Base-by-base conservation (phyloP, 2,797 vertebrate genomes). In the Microchirus variegatus region DNA sequence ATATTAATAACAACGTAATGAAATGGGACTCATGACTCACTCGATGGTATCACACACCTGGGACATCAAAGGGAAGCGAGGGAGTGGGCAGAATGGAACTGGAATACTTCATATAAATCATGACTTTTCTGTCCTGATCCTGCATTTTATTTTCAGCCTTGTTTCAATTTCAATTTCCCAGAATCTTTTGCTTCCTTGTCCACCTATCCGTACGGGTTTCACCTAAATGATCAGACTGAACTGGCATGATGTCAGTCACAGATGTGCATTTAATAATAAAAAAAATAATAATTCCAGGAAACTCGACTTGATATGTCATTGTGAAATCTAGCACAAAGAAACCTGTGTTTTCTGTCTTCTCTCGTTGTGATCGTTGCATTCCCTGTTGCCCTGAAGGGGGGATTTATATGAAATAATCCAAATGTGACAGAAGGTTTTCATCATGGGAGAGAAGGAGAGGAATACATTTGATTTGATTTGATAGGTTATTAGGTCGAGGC, bases 21-120 rank as follows among this genome's bases (percentile, higher is more conserved):
- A 90, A 87, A 90, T 78, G 77, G 44, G 71, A 69, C 47, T 42
- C 71, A 66, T 80, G 84, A 85, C 67, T 82, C 75, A 55, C 50
- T 58, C 61, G 85, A 89, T 87, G 59, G 10, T 90, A 89, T 89
- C 85, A 31, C 84, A 84, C 91, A 93, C 89, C 91, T 93, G 91
- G 76, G 75, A 79, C 85, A 87, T 92, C 88, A 92, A 91, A 91
- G 86, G 51, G 51, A 22, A 37, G 48, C 16, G 3, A 46, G 35
- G 5, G 9, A 65, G 10, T 49, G 10, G 15, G 46, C n/a, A 19
- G 49, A 56, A 26, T 47, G 41, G 1, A 36, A 14, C n/a, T 15
- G 4, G 9, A 3, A 2, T 43, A 46, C 10, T 44, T 80, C 72
- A 70, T 44, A 9, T 77, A 60, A 47, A 26, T 36, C 10, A 1